A percentile compares a stretch with the other conserved stretches of the same genome.
These are phyloP conservation scores for Cinara cedri DNA, from an alignment of 2,888 invertebrate species.

Conservation along the genomic window DNA sequence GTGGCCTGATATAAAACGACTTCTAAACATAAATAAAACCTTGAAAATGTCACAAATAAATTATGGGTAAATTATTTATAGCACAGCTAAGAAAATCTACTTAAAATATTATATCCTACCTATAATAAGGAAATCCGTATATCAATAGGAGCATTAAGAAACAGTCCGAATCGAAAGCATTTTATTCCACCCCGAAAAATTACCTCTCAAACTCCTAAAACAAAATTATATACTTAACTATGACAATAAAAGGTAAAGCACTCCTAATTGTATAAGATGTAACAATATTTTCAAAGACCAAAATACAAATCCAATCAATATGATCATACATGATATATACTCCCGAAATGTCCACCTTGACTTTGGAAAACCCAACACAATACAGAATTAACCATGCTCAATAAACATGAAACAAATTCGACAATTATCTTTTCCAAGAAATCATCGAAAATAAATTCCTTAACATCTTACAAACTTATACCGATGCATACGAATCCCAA, in stretches of 20 bases:
- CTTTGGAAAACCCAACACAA: constrained; percentile 11
- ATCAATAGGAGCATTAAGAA: neutral
- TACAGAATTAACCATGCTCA: neutral
- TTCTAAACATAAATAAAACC: neutral
- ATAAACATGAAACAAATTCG: neutral
- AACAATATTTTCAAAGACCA: neutral
- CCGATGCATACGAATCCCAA: neutral
- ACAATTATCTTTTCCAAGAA: neutral
- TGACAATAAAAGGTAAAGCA: constrained; percentile 10
- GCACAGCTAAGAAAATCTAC: neutral
- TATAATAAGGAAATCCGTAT: neutral
- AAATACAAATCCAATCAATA: neutral
- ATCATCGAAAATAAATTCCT: neutral
- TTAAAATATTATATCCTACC: neutral
- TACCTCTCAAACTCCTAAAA: neutral
- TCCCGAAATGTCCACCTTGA: neutral
- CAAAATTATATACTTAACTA: neutral
- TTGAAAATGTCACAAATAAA: neutral
- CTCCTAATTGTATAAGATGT: neutral
- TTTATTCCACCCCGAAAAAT: neutral
- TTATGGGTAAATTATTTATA: neutral
- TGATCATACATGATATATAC: no score
- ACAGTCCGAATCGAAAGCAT: neutral
- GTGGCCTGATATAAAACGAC: no score
- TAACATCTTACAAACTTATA: neutral